Percentiles rank a stretch among this genome's conserved stretches.
These are phyloP conservation scores for Ariolimax columbianus DNA, from an alignment of 2,888 invertebrate species.

Conservation along the genomic window DNA sequence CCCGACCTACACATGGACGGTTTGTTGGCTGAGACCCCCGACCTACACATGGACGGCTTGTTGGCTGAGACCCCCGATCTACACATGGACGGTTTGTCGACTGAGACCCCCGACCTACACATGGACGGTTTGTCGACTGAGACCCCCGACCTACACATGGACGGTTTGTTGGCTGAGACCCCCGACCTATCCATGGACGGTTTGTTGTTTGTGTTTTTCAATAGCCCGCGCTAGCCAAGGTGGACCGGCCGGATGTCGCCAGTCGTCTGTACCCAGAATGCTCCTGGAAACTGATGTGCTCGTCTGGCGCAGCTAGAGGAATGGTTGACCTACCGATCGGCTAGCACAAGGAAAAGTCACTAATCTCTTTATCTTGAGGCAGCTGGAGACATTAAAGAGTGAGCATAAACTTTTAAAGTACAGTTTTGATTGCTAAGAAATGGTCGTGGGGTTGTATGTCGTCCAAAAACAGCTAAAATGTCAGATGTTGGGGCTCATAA, in stretches of 20 bases:
- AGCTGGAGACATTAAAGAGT: background rate
- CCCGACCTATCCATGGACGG: too few relatives aligned
- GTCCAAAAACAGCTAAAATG: background rate
- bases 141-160: too few relatives aligned
- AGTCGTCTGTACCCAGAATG: constrained; percentile 38
- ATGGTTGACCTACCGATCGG: constrained; percentile 27
- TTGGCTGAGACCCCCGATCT: too few relatives aligned
- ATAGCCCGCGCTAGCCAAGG: too few relatives aligned
- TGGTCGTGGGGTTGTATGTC: background rate
- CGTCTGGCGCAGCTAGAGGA: constrained; percentile 31
- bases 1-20: too few relatives aligned
- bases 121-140: too few relatives aligned
- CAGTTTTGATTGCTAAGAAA: constrained; percentile 4
- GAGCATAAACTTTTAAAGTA: constrained; percentile 30
- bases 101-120: too few relatives aligned
- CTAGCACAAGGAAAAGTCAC: constrained; percentile 10
- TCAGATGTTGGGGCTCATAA: constrained; percentile 41
- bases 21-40: too few relatives aligned
- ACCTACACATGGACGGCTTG: too few relatives aligned
- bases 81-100: too few relatives aligned
- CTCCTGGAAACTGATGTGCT: constrained; percentile 27
- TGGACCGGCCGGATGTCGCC: constrained; percentile 44
- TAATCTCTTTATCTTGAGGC: background rate
- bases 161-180: too few relatives aligned
- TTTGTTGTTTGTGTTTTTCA: too few relatives aligned